These are phyloP conservation scores for Tonatia bakeri DNA, from an alignment of 2,113 vertebrate genomes.

Conservation along the genomic window DNA sequence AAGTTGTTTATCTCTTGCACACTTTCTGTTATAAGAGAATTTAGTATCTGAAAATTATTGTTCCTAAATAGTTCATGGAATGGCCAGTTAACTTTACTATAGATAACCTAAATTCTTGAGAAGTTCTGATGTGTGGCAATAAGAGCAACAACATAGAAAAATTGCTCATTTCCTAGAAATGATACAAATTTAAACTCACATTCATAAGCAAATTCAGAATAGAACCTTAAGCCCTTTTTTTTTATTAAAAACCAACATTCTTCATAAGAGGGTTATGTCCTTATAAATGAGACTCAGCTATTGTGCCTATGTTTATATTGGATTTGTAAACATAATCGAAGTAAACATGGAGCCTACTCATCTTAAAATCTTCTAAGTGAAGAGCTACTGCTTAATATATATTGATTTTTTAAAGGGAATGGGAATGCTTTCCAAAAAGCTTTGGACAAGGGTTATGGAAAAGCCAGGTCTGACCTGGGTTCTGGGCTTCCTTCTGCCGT, in stretches of 20 bases:
- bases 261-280: not conserved
- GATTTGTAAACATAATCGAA: not conserved
- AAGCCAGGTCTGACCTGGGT: not conserved
- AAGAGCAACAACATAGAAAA: not conserved
- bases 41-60: not conserved
- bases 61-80: not conserved
- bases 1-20: not conserved
- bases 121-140: not conserved
- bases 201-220: not conserved
- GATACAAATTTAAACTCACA: not conserved
- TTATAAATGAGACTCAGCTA: not conserved
- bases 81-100: not conserved
- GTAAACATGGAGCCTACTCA: not conserved
- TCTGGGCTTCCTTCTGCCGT: not conserved
- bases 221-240: not conserved
- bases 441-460: not conserved
- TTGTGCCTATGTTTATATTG: not conserved
- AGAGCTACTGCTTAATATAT: not conserved
- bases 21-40: not conserved
- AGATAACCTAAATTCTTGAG: not conserved
- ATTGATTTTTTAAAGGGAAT: slow-evolving; percentile 31
- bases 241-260: not conserved
- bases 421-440: not conserved
- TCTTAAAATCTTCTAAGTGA: not conserved
- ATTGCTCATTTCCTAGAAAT: slow-evolving; percentile 15